These are phyloP conservation scores for Pteromalus puparum DNA, from an alignment of 1,140 invertebrate genomes.

Conservation along the genomic window DNA sequence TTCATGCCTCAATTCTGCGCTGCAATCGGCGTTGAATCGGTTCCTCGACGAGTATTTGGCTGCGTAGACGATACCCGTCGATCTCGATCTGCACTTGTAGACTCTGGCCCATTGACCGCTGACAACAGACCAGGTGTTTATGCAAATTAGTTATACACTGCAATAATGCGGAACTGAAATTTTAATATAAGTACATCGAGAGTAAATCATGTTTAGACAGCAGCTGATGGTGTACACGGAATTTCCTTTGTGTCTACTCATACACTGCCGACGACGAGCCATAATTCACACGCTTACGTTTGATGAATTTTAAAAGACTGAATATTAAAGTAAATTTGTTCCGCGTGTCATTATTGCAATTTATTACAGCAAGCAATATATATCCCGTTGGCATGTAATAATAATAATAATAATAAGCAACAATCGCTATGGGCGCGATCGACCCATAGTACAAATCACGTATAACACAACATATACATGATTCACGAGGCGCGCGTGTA, in stretches of 20 bases:
- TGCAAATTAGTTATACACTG: neutral
- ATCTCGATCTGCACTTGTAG: constrained; percentile 79
- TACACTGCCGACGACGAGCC: no score
- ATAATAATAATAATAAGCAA: neutral
- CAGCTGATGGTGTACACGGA: no score
- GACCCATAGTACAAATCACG: neutral
- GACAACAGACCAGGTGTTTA: constrained; percentile 52
- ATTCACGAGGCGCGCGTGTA: neutral
- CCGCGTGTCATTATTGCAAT: no score
- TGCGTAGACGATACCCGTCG: constrained; percentile 80
- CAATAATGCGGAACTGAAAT: neutral
- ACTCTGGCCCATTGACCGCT: constrained; percentile 89
- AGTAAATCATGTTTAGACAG: no score
- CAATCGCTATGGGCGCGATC: neutral
- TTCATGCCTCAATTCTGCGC: constrained; percentile 81
- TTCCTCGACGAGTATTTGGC: constrained; percentile 85
- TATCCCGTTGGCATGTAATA: no score
- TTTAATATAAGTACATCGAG: no score
- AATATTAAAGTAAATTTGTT: no score
- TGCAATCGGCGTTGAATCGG: constrained; percentile 80
- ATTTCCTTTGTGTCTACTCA: neutral
- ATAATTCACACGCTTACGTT: neutral
- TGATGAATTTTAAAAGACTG: neutral
- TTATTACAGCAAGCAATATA: no score
- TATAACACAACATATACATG: neutral